Evolutionary conservation across 1,140 invertebrate genomes (phyloP), one percentile per base, ranked within the genome.

Genomic region (Oryctes rhinoceros): DNA sequence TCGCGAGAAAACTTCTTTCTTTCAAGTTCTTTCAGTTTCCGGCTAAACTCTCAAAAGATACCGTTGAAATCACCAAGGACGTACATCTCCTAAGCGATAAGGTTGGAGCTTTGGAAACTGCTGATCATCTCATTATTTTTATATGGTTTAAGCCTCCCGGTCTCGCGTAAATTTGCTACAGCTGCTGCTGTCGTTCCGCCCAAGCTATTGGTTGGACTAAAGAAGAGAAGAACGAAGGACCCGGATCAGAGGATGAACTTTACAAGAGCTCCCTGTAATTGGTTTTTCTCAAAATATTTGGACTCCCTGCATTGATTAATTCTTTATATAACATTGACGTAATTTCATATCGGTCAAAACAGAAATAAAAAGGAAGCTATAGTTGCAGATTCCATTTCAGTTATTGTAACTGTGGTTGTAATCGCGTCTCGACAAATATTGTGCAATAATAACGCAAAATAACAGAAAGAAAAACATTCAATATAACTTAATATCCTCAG

Each of bases 61-160:
- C 97, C 81, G 99, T 99, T 96, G 98, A 99, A 98, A 99, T 99
- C 89, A 96, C 99, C 90, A 99, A 98, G 86, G 97, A 99, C 90
- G 97, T 99, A 20, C 95, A 98, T 87, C 95, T 96, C 87, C 88
- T 99, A 88, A 97, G 97, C 62, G 98, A 99, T 86, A 99, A 96
- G 90, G 98, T 99, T 53, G 98, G 98, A 86, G 96, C 97, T 88
- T 99, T 97, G 49, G 99, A 99, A 91, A 96, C 98, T 30, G 98
- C 94, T 99, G 91, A 99, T 99, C 91, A 99, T 99, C 88, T 99
- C 97, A 88, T 99, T 99, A 48, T 99, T 99, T 91, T 98, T 97
- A 53, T 99, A 99, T 87, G 98, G 99, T 91, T 92, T 99, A 83
- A 89, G 96, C 18, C n/a, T n/a, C n/a, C n/a, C n/a, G n/a, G 97